Evolutionary conservation across 2,797 vertebrate genomes (phyloP).

Genomic region (Chloroceryle inda): DNA sequence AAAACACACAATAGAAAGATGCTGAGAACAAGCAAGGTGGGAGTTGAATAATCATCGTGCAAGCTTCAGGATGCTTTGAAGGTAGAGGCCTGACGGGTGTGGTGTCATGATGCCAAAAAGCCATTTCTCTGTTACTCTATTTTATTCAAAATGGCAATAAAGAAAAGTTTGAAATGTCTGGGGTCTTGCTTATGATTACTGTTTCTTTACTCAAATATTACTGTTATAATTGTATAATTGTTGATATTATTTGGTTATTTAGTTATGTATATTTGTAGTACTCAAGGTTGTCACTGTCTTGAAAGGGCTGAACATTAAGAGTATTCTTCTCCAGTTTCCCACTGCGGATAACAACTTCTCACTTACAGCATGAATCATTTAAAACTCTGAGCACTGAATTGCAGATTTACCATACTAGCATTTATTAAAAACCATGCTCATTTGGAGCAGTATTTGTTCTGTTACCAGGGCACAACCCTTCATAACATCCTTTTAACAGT

Average conservation of each 20-base stretch:
- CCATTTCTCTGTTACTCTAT: neutral
- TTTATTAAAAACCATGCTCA: conserved; percentile 68
- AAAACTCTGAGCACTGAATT: conserved; percentile 1
- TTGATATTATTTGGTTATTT: neutral
- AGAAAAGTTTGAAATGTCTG: neutral
- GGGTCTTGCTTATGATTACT: neutral
- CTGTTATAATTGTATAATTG: neutral
- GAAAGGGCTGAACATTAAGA: neutral
- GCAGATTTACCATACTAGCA: neutral
- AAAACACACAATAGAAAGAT: neutral
- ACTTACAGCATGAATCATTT: conserved; percentile 31
- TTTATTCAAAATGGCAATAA: neutral
- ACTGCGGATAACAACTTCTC: neutral
- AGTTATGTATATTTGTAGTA: neutral
- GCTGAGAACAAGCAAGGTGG: neutral
- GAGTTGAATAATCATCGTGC: neutral
- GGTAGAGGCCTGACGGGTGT: neutral
- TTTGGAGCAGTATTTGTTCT: conserved; percentile 68
- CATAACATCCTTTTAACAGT: conserved; percentile 52
- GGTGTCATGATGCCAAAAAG: neutral
- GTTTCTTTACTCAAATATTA: neutral
- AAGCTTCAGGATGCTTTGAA: neutral
- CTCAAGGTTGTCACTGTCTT: neutral
- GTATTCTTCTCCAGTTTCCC: neutral
- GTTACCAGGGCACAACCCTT: conserved; percentile 51